These are phyloP conservation scores for Batillaria attramentaria DNA, from an alignment of 1,140 invertebrate species.

Conservation along the genomic window DNA sequence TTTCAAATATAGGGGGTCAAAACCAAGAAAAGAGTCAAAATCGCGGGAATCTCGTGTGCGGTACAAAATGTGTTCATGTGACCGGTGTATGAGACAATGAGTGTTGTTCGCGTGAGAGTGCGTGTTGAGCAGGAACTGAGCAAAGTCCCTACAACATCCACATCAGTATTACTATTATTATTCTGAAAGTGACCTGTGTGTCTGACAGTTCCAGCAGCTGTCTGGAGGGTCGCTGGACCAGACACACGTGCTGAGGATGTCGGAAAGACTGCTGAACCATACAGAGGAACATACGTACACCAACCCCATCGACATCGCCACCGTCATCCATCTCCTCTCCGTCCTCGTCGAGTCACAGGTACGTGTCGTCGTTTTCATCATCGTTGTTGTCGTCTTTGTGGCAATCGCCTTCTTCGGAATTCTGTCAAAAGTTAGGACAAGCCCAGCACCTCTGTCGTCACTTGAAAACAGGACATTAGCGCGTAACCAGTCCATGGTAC, in stretches of 20 bases:
- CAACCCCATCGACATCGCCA: constrained; percentile 69
- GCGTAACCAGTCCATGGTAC: no score
- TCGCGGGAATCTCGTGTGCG: no score
- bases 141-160: no score
- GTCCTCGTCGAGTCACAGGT: constrained; percentile 65
- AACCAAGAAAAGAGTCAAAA: no score
- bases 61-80: no score
- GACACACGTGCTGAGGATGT: constrained; percentile 55
- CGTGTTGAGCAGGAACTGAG: no score
- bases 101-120: no score
- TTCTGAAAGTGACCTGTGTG: background rate
- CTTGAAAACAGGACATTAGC: no score
- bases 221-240: constrained; percentile 51
- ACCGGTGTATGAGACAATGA: no score
- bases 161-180: background rate
- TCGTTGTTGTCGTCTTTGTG: background rate
- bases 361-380: constrained; percentile 4
- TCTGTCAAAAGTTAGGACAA: no score
- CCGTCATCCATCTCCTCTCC: constrained; percentile 65
- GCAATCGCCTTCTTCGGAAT: background rate
- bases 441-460: no score
- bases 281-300: constrained; percentile 55
- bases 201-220: constrained; percentile 46
- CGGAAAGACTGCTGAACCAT: constrained; percentile 59
- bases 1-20: no score